A percentile compares a stretch with the other conserved stretches of the same genome.
These are phyloP conservation scores for Capreolus pygargus DNA, from an alignment of 2,113 vertebrate genomes.

Conservation along the genomic window DNA sequence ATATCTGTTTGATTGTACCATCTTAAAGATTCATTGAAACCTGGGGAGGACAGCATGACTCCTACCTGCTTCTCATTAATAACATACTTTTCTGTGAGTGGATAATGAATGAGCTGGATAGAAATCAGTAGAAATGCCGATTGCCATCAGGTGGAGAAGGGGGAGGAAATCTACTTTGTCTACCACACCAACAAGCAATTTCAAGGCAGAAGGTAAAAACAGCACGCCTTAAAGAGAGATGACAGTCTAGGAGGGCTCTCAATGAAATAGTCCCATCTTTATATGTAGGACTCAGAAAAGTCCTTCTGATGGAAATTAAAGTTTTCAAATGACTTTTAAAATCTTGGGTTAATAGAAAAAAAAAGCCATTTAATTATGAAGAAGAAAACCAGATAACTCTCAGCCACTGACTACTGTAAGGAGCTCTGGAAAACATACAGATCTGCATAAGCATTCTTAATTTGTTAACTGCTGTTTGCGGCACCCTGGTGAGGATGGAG, in stretches of 20 bases:
- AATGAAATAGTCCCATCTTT: constrained; percentile 41
- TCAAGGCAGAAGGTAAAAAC: neutral
- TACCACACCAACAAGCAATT: constrained; percentile 26
- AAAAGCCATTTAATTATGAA: constrained; percentile 27
- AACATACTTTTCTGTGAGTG: constrained; percentile 45
- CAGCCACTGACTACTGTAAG: neutral
- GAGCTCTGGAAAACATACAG: neutral
- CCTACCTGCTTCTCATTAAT: constrained; percentile 64
- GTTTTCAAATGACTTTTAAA: constrained; percentile 38
- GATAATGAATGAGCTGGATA: constrained; percentile 63
- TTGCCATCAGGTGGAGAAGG: constrained; percentile 18
- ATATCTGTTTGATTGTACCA: constrained; percentile 62
- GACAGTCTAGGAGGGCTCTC: neutral
- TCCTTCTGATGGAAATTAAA: constrained; percentile 37
- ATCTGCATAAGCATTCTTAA: neutral
- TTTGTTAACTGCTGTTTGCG: neutral
- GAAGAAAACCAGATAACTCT: constrained; percentile 19
- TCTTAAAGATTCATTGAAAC: constrained; percentile 69
- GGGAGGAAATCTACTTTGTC: neutral
- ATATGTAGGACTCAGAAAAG: neutral
- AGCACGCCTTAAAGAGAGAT: neutral
- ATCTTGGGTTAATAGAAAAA: neutral
- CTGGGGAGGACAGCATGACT: constrained; percentile 58
- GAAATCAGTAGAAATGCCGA: constrained; percentile 62
- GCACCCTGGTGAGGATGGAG: neutral